A percentile compares a stretch with the other conserved stretches of the same genome.
phyloP scores from a whole-genome alignment of 2,888 invertebrate species.

The Rhopalosiphum nymphaeae region DNA sequence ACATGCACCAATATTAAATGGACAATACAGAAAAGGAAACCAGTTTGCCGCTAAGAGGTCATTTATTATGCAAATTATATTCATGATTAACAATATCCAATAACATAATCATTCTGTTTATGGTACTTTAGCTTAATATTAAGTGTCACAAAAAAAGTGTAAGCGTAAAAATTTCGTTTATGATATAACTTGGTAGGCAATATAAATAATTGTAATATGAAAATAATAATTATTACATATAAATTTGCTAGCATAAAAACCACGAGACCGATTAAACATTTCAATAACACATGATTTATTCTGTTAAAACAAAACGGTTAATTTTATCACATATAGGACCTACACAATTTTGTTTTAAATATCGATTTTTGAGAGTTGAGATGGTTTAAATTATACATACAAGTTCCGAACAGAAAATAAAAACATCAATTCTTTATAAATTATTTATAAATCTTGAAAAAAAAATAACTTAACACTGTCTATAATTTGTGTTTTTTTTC shows the following conservation, averaged over 20 bases:
- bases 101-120: slow-evolving; percentile 43
- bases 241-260: neutral
- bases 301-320: neutral
- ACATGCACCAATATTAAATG: neutral
- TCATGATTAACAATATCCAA: slow-evolving; percentile 32
- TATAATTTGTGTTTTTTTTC: neutral
- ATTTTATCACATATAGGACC: neutral
- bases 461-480: neutral
- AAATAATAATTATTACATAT: neutral
- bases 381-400: neutral
- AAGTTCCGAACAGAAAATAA: neutral
- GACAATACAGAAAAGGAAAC: slow-evolving; percentile 19
- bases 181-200: neutral
- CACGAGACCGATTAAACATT: neutral
- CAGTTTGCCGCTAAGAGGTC: slow-evolving; percentile 39
- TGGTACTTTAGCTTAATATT: slow-evolving; percentile 7
- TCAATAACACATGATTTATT: neutral
- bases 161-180: slow-evolving; percentile 24
- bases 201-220: neutral
- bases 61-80: slow-evolving; percentile 39
- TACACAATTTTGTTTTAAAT: neutral
- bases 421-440: neutral
- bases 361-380: neutral
- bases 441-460: neutral
- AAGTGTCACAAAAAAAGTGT: slow-evolving; percentile 5